Percentiles rank a stretch among this genome's conserved stretches.
These are phyloP conservation scores for Chrosomus eos DNA, from an alignment of 2,797 vertebrate genomes.

Conservation along the genomic window DNA sequence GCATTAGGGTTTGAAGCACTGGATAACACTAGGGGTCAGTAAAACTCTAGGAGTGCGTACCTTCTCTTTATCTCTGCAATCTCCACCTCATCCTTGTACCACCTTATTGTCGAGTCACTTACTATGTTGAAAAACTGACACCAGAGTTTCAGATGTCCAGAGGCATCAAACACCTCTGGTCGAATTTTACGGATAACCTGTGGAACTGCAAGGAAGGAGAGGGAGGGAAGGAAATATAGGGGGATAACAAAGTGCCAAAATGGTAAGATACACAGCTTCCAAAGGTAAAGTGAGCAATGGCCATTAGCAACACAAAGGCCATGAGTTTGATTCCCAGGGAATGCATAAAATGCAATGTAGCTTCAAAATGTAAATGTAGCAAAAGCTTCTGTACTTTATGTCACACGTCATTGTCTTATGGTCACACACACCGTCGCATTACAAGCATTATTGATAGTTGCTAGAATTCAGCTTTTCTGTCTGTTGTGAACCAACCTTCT, in stretches of 20 bases:
- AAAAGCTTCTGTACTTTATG: background rate
- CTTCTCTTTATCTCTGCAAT: constrained; percentile 82
- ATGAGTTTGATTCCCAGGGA: background rate
- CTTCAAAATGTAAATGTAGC: background rate
- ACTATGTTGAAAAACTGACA: constrained; percentile 97
- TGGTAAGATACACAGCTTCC: background rate
- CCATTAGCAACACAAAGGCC: background rate
- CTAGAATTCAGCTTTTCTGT: background rate
- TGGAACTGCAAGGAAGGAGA: constrained; percentile 79
- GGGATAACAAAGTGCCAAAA: background rate
- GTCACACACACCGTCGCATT: background rate
- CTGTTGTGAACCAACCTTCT: background rate
- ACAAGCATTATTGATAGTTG: background rate
- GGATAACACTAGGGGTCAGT: constrained; percentile 22
- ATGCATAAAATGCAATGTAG: background rate
- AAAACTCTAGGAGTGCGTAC: constrained; percentile 64
- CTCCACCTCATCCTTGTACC: constrained; percentile 87
- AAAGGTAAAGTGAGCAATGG: background rate
- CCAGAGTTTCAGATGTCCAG: constrained; percentile 94
- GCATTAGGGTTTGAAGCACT: background rate
- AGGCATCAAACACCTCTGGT: constrained; percentile 87
- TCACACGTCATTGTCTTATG: background rate
- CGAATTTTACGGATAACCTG: constrained; percentile 96
- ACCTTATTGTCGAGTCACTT: constrained; percentile 87
- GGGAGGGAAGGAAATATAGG: background rate